A percentile compares a stretch with the other conserved stretches of the same genome.
These are phyloP conservation scores for Channa maculata DNA, from an alignment of 2,113 vertebrate species.

Conservation along the genomic window DNA sequence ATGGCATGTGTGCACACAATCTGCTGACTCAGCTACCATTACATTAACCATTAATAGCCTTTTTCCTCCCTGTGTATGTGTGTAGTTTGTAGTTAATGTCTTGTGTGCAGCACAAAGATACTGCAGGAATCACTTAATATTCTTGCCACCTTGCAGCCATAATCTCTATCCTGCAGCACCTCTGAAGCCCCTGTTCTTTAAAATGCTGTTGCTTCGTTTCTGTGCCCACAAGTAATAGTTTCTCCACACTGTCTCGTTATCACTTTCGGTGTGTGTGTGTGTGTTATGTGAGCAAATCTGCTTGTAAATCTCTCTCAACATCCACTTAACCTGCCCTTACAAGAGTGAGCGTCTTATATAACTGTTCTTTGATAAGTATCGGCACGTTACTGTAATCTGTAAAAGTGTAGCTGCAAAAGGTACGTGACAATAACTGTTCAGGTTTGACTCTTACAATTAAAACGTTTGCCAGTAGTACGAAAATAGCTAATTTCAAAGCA, in stretches of 20 bases:
- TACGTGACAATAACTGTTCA: neutral
- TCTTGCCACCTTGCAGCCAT: constrained; percentile 63
- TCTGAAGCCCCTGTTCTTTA: constrained; percentile 27
- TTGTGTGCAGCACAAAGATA: constrained; percentile 54
- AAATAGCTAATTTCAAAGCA: constrained; percentile 27
- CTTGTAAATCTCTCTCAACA: constrained; percentile 31
- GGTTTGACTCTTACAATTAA: neutral
- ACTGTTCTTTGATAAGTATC: constrained; percentile 18
- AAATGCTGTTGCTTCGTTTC: constrained; percentile 53
- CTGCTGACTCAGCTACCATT: constrained; percentile 67
- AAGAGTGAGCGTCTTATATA: constrained; percentile 14
- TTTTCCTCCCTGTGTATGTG: constrained; percentile 30
- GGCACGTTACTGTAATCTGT: constrained; percentile 16
- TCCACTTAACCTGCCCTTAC: constrained; percentile 23
- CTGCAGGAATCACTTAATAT: constrained; percentile 74
- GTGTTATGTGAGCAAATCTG: constrained; percentile 9
- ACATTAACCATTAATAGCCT: constrained; percentile 72
- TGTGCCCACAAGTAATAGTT: constrained; percentile 25
- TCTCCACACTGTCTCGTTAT: constrained; percentile 10
- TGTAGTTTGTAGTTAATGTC: constrained; percentile 53
- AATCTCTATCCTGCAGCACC: constrained; percentile 68
- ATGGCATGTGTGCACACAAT: constrained; percentile 57
- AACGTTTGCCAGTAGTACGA: constrained; percentile 10
- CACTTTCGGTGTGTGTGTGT: constrained; percentile 6
- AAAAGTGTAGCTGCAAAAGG: constrained; percentile 10